Evolutionary conservation across 2,113 vertebrate genomes (phyloP).

Genomic region (Sander lucioperca): DNA sequence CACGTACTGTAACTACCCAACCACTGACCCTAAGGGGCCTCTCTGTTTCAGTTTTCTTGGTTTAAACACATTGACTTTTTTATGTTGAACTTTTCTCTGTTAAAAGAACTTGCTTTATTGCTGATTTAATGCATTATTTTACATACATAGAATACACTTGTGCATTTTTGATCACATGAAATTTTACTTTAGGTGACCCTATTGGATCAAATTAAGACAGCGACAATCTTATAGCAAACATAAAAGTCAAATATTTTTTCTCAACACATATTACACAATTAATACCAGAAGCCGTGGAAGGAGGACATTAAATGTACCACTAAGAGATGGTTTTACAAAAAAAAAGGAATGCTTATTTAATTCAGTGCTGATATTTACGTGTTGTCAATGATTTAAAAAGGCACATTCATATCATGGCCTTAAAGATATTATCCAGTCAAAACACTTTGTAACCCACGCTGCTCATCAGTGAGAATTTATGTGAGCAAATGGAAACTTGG

Average conservation of each 20-base stretch:
- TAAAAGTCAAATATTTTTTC: conserved; percentile 43
- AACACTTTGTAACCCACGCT: conserved; percentile 12
- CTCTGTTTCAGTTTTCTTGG: not conserved
- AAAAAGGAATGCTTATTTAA: conserved; percentile 51
- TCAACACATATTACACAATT: conserved; percentile 47
- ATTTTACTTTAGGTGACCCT: conserved; percentile 41
- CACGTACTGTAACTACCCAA: not conserved
- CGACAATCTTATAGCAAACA: conserved; percentile 61
- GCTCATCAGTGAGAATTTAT: conserved; percentile 20
- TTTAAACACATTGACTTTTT: conserved; percentile 5
- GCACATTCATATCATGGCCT: conserved; percentile 72
- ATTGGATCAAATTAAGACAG: conserved; percentile 66
- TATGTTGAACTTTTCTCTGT: conserved; percentile 23
- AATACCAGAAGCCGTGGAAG: conserved; percentile 56
- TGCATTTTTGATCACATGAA: conserved; percentile 57
- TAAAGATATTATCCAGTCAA: conserved; percentile 62
- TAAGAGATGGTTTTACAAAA: conserved; percentile 45
- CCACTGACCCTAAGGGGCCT: not conserved
- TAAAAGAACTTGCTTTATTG: conserved; percentile 77
- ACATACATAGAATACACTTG: conserved; percentile 65
- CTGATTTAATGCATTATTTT: conserved; percentile 72
- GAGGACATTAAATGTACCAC: conserved; percentile 61
- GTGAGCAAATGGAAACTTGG: conserved; percentile 57
- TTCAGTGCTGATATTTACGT: conserved; percentile 39
- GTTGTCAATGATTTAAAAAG: conserved; percentile 62